Conservation (phyloP, 2,797 vertebrate species). For the Aphelocoma californica region DNA sequence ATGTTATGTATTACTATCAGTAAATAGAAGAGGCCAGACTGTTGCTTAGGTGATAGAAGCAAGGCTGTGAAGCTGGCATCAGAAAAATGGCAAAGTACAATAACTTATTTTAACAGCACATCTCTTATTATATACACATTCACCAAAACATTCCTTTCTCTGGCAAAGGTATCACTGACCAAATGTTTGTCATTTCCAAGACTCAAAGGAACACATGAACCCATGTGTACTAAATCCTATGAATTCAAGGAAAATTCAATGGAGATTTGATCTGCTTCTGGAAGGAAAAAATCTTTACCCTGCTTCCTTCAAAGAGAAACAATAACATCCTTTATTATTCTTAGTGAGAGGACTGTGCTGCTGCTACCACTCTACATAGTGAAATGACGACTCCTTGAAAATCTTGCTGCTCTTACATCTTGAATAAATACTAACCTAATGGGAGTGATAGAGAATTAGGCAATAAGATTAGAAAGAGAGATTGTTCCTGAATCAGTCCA, state of each 20-base stretch:
- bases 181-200: not conserved
- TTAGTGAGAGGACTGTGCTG: not conserved
- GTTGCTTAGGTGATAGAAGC: not conserved
- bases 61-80: not conserved
- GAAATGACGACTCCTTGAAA: not conserved
- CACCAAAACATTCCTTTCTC: not conserved
- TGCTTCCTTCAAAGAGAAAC: slow-evolving; percentile 9
- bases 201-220: not conserved
- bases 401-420: not conserved
- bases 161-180: not conserved
- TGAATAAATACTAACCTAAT: slow-evolving; percentile 1
- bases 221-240: not conserved
- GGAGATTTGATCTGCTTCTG: slow-evolving; percentile 4
- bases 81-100: not conserved
- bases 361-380: not conserved
- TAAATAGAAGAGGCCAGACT: not conserved
- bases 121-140: not conserved
- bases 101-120: not conserved
- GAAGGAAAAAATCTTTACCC: not conserved
- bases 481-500: slow-evolving; percentile 49
- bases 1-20: not conserved
- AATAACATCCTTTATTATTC: slow-evolving; percentile 3
- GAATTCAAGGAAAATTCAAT: slow-evolving; percentile 16
- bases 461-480: slow-evolving; percentile 62
- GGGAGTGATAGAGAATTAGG: slow-evolving; percentile 37